phyloP scores from a whole-genome alignment of 1,140 invertebrate genomes.

The Euwallacea fornicatus region DNA sequence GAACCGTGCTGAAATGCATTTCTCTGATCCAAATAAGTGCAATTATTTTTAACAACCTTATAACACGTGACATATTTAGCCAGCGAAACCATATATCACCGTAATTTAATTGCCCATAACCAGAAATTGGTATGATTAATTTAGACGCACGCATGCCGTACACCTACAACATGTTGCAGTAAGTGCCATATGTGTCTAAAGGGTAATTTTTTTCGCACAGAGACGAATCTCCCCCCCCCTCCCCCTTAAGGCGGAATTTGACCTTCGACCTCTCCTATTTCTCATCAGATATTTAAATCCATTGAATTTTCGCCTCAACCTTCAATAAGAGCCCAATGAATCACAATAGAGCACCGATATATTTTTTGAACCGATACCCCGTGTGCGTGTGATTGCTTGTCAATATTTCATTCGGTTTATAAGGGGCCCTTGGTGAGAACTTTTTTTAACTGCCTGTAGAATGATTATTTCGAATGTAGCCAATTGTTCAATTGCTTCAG shows the following conservation, averaged over 20 bases:
- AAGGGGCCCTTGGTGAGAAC: neutral
- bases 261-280: slow-evolving; percentile 1
- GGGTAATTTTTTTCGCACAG: too few relatives aligned
- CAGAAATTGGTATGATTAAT: slow-evolving; percentile 21
- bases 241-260: neutral
- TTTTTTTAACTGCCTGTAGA: neutral
- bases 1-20: neutral
- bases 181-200: neutral
- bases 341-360: slow-evolving; percentile 2
- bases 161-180: neutral
- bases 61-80: slow-evolving; percentile 25
- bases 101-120: slow-evolving; percentile 19
- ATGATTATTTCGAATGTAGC: too few relatives aligned
- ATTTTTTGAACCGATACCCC: slow-evolving; percentile 7
- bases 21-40: neutral
- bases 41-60: slow-evolving; percentile 7
- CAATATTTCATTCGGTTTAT: slow-evolving; percentile 1
- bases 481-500: too few relatives aligned
- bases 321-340: neutral
- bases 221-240: too few relatives aligned
- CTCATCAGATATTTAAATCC: slow-evolving; percentile 18
- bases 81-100: slow-evolving; percentile 26
- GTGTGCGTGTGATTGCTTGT: slow-evolving; percentile 4
- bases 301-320: slow-evolving; percentile 7
- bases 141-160: slow-evolving; percentile 11